Base-by-base conservation (phyloP, 2,113 vertebrate species). In the Trichomycterus rosablanca region DNA sequence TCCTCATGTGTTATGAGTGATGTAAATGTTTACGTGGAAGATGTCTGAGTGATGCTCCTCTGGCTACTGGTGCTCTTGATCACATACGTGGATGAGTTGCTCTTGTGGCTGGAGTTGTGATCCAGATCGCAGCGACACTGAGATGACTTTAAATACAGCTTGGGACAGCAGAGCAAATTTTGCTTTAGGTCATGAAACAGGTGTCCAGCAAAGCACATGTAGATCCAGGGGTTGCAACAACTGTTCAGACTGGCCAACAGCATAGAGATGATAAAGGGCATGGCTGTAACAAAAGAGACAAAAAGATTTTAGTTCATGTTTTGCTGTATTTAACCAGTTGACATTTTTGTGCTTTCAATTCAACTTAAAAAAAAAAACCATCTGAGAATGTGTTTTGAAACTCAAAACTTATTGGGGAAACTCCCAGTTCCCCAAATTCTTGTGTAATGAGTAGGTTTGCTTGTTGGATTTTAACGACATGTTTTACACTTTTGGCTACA, bases 191-290 rank as follows among this genome's bases (percentile, higher is more conserved):
- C 94, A 0, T 93, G 93, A 83, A 97, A 96, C 63, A 98, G 92
- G 74, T 96, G 93, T 0, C 95, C 95, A 0, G 90, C 93, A 67
- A 98, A 98, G 50, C 92, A 90, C 95, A 98, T 93, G 87, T 98
- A 98, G 90, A 98, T 98, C 95, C 95, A 98, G 55, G 95, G 95
- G 84, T 98, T 98, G 68, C 94, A 97, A 85, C 95, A 98, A 84
- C 95, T 98, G 86, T 98, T 98, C 63, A 98, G 89, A 79, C 95
- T 98, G 73, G 93, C 96, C 77, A 98, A 87, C 46, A 98, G 86
- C 90, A 97, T 95, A 78, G 93, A 91, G 7, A 98, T 95, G 83
- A 95, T 93, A 81, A 98, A 98, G 8, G 90, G 84, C 2, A 88
- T 89, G 5, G 89, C 95, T 98, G 83, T 11, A 20, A 63, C 7